A percentile compares a stretch with the other conserved stretches of the same genome.
Evolutionary conservation across 1,140 invertebrate genomes (phyloP).

Genomic region (Campoletis sonorensis): DNA sequence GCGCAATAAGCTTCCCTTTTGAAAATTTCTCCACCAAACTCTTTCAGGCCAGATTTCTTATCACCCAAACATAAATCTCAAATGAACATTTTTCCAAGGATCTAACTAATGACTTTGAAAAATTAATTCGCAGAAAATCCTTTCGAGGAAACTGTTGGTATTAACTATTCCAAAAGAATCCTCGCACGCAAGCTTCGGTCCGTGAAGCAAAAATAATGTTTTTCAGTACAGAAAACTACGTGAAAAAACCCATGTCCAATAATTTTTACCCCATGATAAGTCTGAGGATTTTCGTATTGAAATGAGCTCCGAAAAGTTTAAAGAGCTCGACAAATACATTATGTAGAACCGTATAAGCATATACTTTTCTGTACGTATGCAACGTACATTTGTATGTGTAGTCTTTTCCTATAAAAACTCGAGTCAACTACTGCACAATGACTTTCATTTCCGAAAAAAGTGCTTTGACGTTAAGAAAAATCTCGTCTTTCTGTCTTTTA

Average conservation of each 20-base stretch:
- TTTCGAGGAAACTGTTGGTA: background rate
- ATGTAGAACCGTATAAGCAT: background rate
- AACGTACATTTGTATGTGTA: background rate
- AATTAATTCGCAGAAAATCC: background rate
- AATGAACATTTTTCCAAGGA: background rate
- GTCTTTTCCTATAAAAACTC: background rate
- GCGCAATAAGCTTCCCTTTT: background rate
- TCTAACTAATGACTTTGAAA: background rate
- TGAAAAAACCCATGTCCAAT: background rate
- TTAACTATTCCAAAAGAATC: background rate
- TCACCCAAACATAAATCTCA: background rate
- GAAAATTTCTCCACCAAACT: background rate
- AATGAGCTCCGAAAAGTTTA: background rate
- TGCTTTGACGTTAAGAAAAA: background rate
- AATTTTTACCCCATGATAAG: no score
- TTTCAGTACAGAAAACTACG: background rate
- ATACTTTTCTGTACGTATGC: background rate
- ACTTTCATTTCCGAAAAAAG: background rate
- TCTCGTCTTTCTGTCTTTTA: background rate
- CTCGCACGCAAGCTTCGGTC: no score
- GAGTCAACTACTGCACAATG: constrained; percentile 14
- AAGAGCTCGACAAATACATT: background rate
- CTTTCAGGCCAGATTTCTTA: background rate
- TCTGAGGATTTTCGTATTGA: no score
- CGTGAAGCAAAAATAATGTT: no score